These are phyloP conservation scores for Mantis religiosa DNA, from an alignment of 2,888 invertebrate species.

Conservation along the genomic window DNA sequence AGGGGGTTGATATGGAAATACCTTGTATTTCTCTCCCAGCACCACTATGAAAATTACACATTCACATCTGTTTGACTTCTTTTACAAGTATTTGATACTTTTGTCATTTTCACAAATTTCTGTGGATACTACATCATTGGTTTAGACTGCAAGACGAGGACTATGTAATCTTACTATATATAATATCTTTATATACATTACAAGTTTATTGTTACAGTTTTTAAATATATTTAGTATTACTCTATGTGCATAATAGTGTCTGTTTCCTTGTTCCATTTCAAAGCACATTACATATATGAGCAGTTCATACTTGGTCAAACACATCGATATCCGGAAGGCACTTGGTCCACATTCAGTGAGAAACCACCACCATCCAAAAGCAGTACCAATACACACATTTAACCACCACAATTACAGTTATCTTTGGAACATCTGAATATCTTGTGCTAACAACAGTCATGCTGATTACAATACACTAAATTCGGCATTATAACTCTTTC, in stretches of 20 bases:
- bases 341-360: neutral
- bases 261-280: neutral
- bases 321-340: conserved; percentile 2
- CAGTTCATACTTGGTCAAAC: neutral
- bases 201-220: neutral
- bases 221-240: neutral
- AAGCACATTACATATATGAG: neutral
- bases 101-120: neutral
- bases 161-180: neutral
- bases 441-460: neutral
- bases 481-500: neutral
- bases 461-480: neutral
- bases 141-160: neutral
- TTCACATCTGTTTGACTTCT: neutral
- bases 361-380: neutral
- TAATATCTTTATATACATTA: neutral
- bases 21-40: neutral
- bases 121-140: neutral
- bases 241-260: neutral
- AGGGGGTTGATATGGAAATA: neutral
- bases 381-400: neutral
- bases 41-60: neutral
- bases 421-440: neutral
- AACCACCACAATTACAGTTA: neutral
- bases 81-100: neutral